A percentile compares a stretch with the other conserved stretches of the same genome.
Conservation (phyloP, 2,113 vertebrate genomes). For the Pangasianodon hypophthalmus region DNA sequence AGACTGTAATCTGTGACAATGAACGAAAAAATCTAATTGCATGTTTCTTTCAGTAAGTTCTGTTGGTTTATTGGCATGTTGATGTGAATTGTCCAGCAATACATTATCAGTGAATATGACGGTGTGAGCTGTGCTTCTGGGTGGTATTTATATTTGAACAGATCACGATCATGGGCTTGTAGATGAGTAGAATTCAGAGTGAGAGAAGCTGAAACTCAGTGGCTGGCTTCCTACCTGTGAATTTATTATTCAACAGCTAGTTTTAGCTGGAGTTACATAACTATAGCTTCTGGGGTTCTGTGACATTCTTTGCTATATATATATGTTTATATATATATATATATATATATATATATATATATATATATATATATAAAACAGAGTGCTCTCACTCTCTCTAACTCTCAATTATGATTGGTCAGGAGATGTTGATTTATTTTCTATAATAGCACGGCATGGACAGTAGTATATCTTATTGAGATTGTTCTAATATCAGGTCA, state of each 20-base stretch:
- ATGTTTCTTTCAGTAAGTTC: neutral
- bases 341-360: too few relatives aligned
- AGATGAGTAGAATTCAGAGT: neutral
- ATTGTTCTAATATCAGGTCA: neutral
- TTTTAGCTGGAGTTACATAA: constrained; percentile 4
- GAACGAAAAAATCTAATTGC: neutral
- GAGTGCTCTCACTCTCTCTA: too few relatives aligned
- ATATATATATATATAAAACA: too few relatives aligned
- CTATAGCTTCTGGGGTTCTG: neutral
- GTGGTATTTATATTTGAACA: neutral
- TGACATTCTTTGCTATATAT: neutral
- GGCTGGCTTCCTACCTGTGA: neutral
- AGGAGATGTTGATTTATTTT: neutral
- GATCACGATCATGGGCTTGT: neutral
- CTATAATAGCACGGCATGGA: neutral
- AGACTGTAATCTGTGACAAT: neutral
- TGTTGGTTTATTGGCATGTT: neutral
- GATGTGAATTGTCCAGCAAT: neutral
- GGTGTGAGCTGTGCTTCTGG: neutral
- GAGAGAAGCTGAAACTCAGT: neutral
- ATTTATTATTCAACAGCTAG: constrained; percentile 16
- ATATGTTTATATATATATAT: too few relatives aligned
- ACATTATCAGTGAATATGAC: neutral
- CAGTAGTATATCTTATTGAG: neutral
- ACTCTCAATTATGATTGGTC: neutral